Percentiles rank a stretch among this genome's conserved stretches.
Evolutionary conservation across 1,140 invertebrate species (phyloP).

Genomic region (Tetramorium simillimum): DNA sequence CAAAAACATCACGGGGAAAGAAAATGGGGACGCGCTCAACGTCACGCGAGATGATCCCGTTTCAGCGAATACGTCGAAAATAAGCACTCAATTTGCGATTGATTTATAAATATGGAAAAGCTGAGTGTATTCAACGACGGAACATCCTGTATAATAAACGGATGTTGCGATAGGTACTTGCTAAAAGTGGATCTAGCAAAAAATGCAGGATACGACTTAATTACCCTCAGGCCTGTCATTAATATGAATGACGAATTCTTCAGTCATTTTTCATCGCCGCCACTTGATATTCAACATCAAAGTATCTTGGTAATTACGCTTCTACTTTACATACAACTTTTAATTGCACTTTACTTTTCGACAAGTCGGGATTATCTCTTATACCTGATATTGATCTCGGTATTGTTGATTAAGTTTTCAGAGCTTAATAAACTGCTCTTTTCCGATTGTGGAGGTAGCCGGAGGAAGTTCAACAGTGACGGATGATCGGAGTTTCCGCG

Average conservation of each 20-base stretch:
- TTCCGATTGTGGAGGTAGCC: neutral
- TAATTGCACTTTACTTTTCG: neutral
- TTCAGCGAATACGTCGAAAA: slow-evolving; percentile 2
- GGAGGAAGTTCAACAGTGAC: slow-evolving; percentile 25
- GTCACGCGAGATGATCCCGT: neutral
- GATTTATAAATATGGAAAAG: neutral
- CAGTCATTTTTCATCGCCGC: neutral
- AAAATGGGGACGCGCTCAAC: neutral
- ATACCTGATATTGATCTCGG: neutral
- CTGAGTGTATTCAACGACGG: neutral
- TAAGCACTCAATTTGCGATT: neutral
- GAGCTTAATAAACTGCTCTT: slow-evolving; percentile 8
- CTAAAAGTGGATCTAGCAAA: neutral
- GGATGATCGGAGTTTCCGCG: slow-evolving; percentile 39
- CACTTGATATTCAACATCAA: neutral
- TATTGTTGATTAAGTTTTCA: neutral
- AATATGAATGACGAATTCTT: slow-evolving; percentile 15
- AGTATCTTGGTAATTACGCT: neutral
- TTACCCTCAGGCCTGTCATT: neutral
- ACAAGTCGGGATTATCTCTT: neutral
- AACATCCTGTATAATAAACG: neutral
- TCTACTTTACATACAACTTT: neutral
- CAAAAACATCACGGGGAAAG: neutral
- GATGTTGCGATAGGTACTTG: too few species aligned
- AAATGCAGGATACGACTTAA: neutral